Base-by-base conservation (phyloP, 2,888 invertebrate genomes). In the Abrostola triplasia region DNA sequence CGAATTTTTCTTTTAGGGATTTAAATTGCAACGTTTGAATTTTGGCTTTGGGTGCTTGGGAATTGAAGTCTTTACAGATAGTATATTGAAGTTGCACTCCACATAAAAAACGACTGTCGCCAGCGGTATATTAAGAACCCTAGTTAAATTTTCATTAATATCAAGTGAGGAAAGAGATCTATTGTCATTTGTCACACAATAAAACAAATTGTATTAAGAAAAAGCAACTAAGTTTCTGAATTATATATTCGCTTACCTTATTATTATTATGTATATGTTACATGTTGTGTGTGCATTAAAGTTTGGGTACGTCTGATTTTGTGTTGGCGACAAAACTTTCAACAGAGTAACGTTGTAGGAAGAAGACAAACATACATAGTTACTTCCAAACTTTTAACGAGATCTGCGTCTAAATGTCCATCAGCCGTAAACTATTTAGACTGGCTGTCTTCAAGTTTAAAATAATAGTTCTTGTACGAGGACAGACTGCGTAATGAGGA, bases 391-490 rank as follows among this genome's bases (percentile, higher is more conserved):
- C 53, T 76, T 72, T 64, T 65, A 68, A 68, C 51, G 64, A 68
- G 63, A 65, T 73, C 48, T 53, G 44, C 13, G 40, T 48, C 47
- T 49, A 64, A 65, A 68, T 59, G 50, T 56, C 50, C 49, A 47
- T 61, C 57, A 62, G 47, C n/a, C 10, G 35, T 57, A 36, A 62
- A 64, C 73, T 62, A 68, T 72, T 62, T 65, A 41, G 57, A 59
- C 44, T 59, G 37, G 58, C 42, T 76, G 62, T 63, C 59, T 44
- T 68, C 36, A 60, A 68, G 64, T 68, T 77, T 63, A 63, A 64
- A 74, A 76, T 76, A 73, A 77, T 73, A 61, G 58, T 61, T 48
- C 0, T 63, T 64, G 36, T 67, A 64, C 59, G 57, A 59, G 76
- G 7, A 36, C 9, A 47, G 64, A 76, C 64, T 76, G 6, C 10